Percentiles rank a stretch among this genome's conserved stretches.
These are phyloP conservation scores for Silurus glanis DNA, from an alignment of 2,113 vertebrate species.

Conservation along the genomic window DNA sequence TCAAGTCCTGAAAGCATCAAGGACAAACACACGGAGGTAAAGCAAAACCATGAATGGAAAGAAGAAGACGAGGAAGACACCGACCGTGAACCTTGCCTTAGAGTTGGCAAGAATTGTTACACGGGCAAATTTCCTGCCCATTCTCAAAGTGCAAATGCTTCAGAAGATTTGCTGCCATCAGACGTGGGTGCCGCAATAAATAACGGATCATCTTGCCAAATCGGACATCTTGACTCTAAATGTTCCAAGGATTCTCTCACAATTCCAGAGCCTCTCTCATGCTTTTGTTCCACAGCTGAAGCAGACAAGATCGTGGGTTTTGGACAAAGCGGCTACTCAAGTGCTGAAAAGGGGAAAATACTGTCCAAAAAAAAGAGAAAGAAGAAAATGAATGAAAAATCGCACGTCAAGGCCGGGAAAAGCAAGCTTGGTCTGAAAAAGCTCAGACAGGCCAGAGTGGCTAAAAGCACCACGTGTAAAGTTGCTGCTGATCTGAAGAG, in stretches of 20 bases:
- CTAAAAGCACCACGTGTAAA: slow-evolving; percentile 76
- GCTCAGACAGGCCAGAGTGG: slow-evolving; percentile 73
- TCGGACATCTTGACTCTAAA: slow-evolving; percentile 55
- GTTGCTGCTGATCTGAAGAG: slow-evolving; percentile 77
- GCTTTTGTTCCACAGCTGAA: slow-evolving; percentile 32
- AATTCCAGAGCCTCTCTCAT: slow-evolving; percentile 40
- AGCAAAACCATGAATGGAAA: slow-evolving; percentile 45
- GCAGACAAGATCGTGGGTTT: slow-evolving; percentile 49
- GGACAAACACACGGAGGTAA: slow-evolving; percentile 46
- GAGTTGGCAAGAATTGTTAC: slow-evolving; percentile 65
- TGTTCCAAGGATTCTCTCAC: slow-evolving; percentile 46
- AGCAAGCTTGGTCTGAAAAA: slow-evolving; percentile 74
- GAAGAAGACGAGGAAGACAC: slow-evolving; percentile 50
- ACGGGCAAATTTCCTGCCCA: slow-evolving; percentile 71
- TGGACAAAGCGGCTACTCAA: slow-evolving; percentile 55
- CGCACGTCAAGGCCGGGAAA: slow-evolving; percentile 74
- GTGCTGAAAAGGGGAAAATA: slow-evolving; percentile 70
- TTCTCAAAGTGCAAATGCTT: slow-evolving; percentile 59
- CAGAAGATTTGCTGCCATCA: neutral
- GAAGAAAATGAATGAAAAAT: slow-evolving; percentile 86
- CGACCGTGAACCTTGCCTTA: slow-evolving; percentile 59
- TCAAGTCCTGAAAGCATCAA: slow-evolving; percentile 35
- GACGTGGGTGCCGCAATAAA: neutral
- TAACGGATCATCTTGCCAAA: slow-evolving; percentile 59
- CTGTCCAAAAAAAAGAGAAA: slow-evolving; percentile 84